Conservation (phyloP, 2,113 vertebrate genomes). For the Nestor notabilis region DNA sequence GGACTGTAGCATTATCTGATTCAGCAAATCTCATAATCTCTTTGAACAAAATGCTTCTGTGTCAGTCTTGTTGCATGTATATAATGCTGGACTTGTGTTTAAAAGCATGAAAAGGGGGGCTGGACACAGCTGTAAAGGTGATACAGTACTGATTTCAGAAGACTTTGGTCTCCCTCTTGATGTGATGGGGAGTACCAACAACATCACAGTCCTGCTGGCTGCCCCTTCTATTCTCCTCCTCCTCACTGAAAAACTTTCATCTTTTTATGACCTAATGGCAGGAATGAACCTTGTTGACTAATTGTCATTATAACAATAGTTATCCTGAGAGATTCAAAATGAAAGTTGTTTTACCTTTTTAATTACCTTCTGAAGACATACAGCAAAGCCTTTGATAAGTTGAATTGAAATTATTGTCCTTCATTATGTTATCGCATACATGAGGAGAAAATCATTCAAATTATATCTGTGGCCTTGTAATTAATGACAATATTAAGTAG, state of each 20-base stretch:
- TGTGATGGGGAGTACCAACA: not conserved
- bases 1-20: not conserved
- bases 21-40: not conserved
- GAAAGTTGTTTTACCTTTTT: not conserved
- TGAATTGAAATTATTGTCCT: not conserved
- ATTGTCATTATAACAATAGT: not conserved
- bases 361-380: not conserved
- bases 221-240: not conserved
- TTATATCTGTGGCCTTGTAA: not conserved
- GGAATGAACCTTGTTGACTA: not conserved
- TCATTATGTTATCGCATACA: not conserved
- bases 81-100: not conserved
- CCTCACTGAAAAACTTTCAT: not conserved
- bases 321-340: not conserved
- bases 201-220: rapidly evolving
- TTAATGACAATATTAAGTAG: not conserved
- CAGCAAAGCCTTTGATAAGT: not conserved
- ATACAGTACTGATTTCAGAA: not conserved
- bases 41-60: not conserved
- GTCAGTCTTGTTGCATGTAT: not conserved
- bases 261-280: not conserved
- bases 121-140: not conserved
- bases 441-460: not conserved
- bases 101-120: not conserved
- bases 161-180: not conserved